These are phyloP conservation scores for Siniperca chuatsi DNA, from an alignment of 2,113 vertebrate species.

Conservation along the genomic window DNA sequence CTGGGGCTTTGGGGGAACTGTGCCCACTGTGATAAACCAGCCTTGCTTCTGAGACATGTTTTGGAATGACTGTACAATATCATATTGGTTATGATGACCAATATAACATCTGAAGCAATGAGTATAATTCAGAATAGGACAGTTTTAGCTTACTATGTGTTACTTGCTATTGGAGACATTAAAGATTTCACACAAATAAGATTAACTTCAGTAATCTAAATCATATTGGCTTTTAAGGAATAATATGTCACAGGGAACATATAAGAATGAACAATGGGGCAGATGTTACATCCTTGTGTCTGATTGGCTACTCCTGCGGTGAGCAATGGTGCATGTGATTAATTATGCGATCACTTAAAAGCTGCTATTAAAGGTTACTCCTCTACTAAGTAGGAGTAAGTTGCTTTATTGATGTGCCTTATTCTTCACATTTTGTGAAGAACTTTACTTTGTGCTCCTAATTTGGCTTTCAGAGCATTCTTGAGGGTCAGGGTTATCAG, in stretches of 20 bases:
- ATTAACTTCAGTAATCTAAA: neutral
- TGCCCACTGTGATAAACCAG: neutral
- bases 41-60: neutral
- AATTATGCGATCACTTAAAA: conserved; percentile 1
- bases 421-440: neutral
- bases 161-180: neutral
- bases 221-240: neutral
- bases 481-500: neutral
- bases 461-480: neutral
- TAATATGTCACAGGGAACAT: neutral
- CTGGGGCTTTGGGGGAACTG: neutral
- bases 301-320: neutral
- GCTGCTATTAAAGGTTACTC: neutral
- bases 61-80: neutral
- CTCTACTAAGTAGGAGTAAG: neutral
- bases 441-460: neutral
- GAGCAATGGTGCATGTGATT: neutral
- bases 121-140: neutral
- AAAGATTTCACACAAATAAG: neutral
- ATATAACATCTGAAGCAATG: neutral
- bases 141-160: neutral
- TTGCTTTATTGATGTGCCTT: neutral
- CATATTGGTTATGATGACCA: neutral
- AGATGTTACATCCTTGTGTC: neutral
- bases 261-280: neutral